These are phyloP conservation scores for Parnassius glacialis DNA, from an alignment of 2,888 invertebrate genomes.

Conservation along the genomic window DNA sequence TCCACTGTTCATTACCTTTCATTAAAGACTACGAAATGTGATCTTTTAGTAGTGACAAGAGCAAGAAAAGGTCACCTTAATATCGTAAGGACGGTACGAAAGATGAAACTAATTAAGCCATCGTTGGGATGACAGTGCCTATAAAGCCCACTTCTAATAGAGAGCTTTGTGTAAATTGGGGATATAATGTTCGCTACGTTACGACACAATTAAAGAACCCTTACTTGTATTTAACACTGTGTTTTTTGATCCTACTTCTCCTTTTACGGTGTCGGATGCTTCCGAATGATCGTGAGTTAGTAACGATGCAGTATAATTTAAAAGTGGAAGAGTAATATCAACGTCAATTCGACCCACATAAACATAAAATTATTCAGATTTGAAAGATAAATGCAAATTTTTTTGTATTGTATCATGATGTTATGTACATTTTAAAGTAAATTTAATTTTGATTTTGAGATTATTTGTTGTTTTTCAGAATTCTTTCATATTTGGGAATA, in stretches of 20 bases:
- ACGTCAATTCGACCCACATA: no score
- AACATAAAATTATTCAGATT: no score
- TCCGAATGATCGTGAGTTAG: no score
- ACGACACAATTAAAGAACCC: conserved; percentile 9
- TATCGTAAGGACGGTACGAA: conserved; percentile 5
- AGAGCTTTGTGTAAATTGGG: conserved; percentile 20
- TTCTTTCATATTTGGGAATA: no score
- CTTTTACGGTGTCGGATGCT: no score
- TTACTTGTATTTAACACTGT: conserved; percentile 2
- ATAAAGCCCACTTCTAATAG: conserved; percentile 18
- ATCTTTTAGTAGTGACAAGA: conserved; percentile 1
- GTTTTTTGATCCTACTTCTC: conserved; percentile 4
- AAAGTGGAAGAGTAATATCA: no score
- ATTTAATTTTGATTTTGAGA: no score
- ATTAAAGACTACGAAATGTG: conserved; percentile 16
- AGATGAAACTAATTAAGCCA: conserved; percentile 25
- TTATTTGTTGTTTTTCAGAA: no score
- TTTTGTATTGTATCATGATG: no score
- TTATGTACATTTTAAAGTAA: no score
- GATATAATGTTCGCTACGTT: conserved; percentile 18
- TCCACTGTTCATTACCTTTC: not conserved
- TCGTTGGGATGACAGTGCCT: conserved; percentile 13
- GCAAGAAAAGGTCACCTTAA: conserved; percentile 12
- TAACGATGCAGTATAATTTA: no score
- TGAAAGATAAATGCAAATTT: no score